Evolutionary conservation across 2,113 vertebrate genomes (phyloP).

Genomic region (Corythornis cristatus): DNA sequence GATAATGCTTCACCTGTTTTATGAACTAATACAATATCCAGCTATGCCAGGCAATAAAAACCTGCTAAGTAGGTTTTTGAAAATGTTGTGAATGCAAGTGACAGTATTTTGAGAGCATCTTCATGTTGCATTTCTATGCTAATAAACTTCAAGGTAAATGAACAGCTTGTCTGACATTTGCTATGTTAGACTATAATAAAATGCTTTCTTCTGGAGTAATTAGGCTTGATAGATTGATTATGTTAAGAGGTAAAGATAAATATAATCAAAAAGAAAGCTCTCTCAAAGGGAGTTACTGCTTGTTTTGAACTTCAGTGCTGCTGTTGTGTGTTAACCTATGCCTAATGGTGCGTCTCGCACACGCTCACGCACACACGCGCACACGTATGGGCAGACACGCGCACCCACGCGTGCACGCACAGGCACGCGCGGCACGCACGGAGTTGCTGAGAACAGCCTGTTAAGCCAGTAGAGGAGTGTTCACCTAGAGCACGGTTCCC

Average conservation of each 20-base stretch:
- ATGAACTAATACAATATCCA: neutral
- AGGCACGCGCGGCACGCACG: rapidly evolving
- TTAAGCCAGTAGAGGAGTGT: neutral
- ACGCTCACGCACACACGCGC: rapidly evolving
- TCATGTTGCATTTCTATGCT: constrained; percentile 50
- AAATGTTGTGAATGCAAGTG: constrained; percentile 46
- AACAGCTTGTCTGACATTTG: constrained; percentile 61
- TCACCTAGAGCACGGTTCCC: neutral
- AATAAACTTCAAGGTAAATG: constrained; percentile 65
- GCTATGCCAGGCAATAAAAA: neutral
- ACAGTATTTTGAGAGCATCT: constrained; percentile 53
- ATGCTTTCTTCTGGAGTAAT: constrained; percentile 61
- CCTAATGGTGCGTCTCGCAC: neutral
- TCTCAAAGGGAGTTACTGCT: neutral
- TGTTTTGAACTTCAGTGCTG: neutral
- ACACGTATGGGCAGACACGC: neutral
- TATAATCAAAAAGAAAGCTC: constrained; percentile 18
- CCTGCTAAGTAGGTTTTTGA: constrained; percentile 29
- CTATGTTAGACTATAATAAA: constrained; percentile 63
- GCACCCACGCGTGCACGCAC: rapidly evolving
- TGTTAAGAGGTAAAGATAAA: constrained; percentile 33
- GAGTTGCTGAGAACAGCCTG: neutral
- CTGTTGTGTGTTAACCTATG: neutral
- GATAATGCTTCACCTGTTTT: neutral
- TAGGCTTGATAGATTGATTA: constrained; percentile 49